Evolutionary conservation across 2,888 invertebrate species (phyloP).

Genomic region (Parnassius apollo): DNA sequence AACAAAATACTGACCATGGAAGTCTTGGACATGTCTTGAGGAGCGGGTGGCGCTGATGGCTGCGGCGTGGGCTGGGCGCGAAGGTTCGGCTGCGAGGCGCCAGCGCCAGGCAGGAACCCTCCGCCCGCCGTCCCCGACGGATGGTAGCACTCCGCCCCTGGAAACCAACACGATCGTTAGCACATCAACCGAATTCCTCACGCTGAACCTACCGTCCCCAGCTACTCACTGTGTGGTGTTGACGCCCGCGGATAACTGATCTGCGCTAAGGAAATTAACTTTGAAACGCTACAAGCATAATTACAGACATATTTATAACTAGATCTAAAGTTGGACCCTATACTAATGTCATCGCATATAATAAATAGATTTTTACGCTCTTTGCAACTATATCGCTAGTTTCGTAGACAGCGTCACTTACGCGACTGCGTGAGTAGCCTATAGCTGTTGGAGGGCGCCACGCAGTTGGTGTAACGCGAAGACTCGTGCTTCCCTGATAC

Average conservation of each 20-base stretch:
- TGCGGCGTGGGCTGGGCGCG: constrained; percentile 51
- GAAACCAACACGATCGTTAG: constrained; percentile 41
- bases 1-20: constrained; percentile 52
- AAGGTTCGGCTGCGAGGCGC: constrained; percentile 50
- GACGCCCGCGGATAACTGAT: constrained; percentile 76
- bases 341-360: no score
- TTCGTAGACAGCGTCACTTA: constrained; percentile 46
- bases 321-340: no score
- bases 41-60: constrained; percentile 51
- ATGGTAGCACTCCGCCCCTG: constrained; percentile 74
- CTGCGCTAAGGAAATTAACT: constrained; percentile 58
- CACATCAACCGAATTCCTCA: neutral
- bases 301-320: no score
- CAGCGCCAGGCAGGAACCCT: constrained; percentile 60
- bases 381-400: neutral
- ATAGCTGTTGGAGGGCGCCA: constrained; percentile 63
- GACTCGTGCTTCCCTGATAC: constrained; percentile 58
- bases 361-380: neutral
- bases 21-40: constrained; percentile 68
- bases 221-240: constrained; percentile 75
- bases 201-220: neutral
- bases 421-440: constrained; percentile 63
- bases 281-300: neutral
- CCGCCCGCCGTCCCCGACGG: constrained; percentile 57
- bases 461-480: constrained; percentile 60